Conservation (phyloP, 64 coral and sea anemone genomes). For the Orbicella faveolata region DNA sequence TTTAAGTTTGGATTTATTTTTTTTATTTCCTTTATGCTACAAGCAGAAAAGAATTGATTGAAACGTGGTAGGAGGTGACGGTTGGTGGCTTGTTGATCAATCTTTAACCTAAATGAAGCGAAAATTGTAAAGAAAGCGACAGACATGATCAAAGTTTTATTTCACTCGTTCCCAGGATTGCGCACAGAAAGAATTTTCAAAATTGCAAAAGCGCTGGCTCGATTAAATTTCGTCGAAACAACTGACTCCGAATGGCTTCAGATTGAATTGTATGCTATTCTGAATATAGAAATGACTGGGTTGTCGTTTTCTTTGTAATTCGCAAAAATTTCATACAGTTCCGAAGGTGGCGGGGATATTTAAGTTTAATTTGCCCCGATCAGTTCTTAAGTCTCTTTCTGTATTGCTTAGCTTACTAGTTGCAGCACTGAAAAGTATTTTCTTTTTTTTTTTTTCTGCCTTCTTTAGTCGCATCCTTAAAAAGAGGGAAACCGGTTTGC, state of each 20-base stretch:
- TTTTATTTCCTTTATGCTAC: background rate
- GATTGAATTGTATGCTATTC: no score
- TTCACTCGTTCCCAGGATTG: background rate
- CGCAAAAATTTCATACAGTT: no score
- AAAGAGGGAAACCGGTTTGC: slow-evolving; percentile 31
- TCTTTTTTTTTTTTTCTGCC: background rate
- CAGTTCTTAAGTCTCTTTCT: no score
- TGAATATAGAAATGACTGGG: no score
- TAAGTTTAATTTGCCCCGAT: no score
- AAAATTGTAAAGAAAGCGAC: background rate
- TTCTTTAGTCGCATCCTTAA: slow-evolving; percentile 1
- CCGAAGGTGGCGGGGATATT: no score
- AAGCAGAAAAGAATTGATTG: background rate
- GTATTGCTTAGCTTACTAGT: no score
- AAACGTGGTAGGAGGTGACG: background rate
- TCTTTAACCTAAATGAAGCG: background rate
- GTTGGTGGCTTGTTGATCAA: background rate
- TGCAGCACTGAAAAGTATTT: background rate
- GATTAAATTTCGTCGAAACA: no score
- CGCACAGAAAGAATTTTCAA: no score
- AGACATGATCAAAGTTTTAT: background rate
- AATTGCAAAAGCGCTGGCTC: no score
- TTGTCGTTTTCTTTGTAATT: no score
- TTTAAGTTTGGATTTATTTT: background rate
- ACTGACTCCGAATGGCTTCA: no score